phyloP scores from a whole-genome alignment of 1,140 invertebrate genomes.

The Globodera ellingtonae region DNA sequence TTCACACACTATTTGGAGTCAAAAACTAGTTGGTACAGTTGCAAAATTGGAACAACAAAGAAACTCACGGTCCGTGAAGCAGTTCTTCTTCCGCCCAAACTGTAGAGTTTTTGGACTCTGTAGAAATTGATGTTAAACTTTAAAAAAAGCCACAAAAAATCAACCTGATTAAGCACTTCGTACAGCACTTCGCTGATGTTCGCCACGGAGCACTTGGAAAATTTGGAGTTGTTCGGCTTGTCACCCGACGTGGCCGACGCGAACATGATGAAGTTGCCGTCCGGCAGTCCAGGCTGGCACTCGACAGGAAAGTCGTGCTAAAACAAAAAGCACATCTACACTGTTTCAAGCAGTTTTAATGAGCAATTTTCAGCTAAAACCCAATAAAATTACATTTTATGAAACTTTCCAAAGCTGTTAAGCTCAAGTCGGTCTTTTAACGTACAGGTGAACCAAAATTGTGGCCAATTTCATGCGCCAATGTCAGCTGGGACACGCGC shows the following conservation, averaged over 20 bases:
- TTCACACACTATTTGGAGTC: no score
- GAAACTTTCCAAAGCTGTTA: not conserved
- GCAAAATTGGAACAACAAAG: not conserved
- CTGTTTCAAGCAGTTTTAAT: no score
- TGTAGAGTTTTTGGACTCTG: conserved; percentile 9
- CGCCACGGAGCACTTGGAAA: conserved; percentile 85
- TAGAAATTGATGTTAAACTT: not conserved
- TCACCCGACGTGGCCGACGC: conserved; percentile 91
- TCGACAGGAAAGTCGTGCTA: conserved; percentile 92
- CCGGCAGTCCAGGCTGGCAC: conserved; percentile 84
- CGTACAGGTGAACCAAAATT: conserved; percentile 93
- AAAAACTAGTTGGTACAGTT: no score
- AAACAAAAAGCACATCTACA: conserved; percentile 30
- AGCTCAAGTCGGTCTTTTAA: conserved; percentile 3
- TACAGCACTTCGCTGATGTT: conserved; percentile 93
- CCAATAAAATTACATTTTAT: not conserved
- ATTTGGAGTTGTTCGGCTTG: conserved; percentile 89
- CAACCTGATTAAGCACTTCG: conserved; percentile 65
- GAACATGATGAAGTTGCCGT: conserved; percentile 98
- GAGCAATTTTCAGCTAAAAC: not conserved
- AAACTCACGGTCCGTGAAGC: conserved; percentile 72
- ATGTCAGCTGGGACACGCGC: conserved; percentile 92
- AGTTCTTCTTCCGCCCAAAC: conserved; percentile 86
- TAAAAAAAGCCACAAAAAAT: not conserved
- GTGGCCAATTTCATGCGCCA: conserved; percentile 98